Base-by-base conservation (phyloP, 2,797 vertebrate genomes). In the Telmatherina bonti region DNA sequence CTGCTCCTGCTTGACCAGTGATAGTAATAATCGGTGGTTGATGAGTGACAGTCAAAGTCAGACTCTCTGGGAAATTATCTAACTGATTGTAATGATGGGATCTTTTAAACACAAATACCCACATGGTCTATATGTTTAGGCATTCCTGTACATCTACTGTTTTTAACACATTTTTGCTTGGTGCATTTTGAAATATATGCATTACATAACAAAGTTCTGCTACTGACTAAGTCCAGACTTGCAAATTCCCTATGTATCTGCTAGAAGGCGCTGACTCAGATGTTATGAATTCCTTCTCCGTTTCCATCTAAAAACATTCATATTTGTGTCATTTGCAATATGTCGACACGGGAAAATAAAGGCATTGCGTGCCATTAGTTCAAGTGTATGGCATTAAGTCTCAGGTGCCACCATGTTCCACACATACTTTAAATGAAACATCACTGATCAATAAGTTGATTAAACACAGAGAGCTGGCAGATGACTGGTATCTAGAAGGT, bases 371-470 rank as follows among this genome's bases (percentile, higher is more conserved):
- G 41, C 10, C 43, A 18, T 43, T 26, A 31, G 33, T 47, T 68
- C 16, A 10, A 55, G 60, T 13, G 43, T 20, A 11, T 7, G 12
- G 49, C 30, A 57, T 56, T 55, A 62, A 72, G 72, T 57, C 53
- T 33, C 67, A 67, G 51, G 56, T 64, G 33, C 55, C 43, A 26
- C 22, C 15, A 20, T 35, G 70, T 53, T 33, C 5, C 45, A 67
- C 81, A 31, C 58, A 77, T 81, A 72, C 68, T 79, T 81, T 5
- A 77, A 67, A 45, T 45, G 47, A n/a, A 75, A 52, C 47, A 55
- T 71, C 26, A 12, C 27, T 0, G 51, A 83, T 82, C 70, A 78
- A 76, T 78, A 56, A 72, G 73, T 58, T 76, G 74, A 87, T 76
- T 69, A 77, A 81, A 80, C 57, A 63, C 29, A 47, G 31, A 47